Base-by-base conservation (phyloP, 2,113 vertebrate genomes). In the Megatriorchis doriae region DNA sequence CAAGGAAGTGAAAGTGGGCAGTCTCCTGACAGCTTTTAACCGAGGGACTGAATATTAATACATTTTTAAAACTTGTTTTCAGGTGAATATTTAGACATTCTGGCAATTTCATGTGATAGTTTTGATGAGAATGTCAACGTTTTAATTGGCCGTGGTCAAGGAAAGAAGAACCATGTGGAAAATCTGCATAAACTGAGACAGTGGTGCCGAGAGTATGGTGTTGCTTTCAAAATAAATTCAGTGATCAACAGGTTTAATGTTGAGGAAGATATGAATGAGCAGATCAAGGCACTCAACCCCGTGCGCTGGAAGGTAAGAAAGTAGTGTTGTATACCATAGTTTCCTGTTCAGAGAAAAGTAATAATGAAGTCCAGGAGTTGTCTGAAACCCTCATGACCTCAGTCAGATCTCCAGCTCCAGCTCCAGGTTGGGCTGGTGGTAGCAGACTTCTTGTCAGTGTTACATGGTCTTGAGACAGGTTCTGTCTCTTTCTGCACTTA, bases 161-260 rank as follows among this genome's bases (percentile, higher is more conserved):
- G 99, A 22, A 98, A 89, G 68, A 99, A 99, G 90, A 99, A 98
- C 93, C 99, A 99, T 1, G 90, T 99, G 17, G 98, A 99, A 63
- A 99, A 98, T 65, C 98, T 99, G 5, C 97, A 98, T 34, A 99
- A 98, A 82, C 97, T 99, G 75, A 94, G 98, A 23, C 82, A 22
- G 20, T 99, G 99, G 99, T 99, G 99, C 91, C 93, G 70, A 26
- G 90, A 99, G 4, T 99, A 99, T 40, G 98, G 97, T 81, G 99
- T 99, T 86, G 99, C 99, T 13, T 99, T 99, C 97, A 99, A 99
- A 96, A 98, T 99, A 93, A 99, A 99, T 84, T 99, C 99, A 0
- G 99, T 99, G 73, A 98, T 99, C 90, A 99, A 99, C 95, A 98
- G 98, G 40, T 99, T 99, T 96, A 99, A 99, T 10, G 62, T 99